Conservation (phyloP, 2,888 invertebrate genomes). For the Pachliopta kotzebuea region DNA sequence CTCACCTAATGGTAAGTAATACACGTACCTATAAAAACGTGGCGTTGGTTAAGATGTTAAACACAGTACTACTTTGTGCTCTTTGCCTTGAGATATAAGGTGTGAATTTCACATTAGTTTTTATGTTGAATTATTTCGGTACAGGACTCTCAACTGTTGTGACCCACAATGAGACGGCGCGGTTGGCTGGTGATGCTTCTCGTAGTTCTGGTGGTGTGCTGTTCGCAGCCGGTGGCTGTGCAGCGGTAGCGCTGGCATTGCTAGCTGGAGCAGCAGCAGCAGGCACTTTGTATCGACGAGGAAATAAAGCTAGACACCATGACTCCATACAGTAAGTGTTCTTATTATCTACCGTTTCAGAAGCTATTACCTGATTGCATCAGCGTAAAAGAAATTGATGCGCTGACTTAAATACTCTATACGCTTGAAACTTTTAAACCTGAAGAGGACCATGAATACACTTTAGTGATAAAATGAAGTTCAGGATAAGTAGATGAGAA, state of each 20-base stretch:
- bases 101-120: too few relatives aligned
- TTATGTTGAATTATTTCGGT: neutral
- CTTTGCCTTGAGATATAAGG: too few relatives aligned
- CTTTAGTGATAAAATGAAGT: too few relatives aligned
- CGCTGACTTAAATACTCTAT: too few relatives aligned
- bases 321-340: conserved; percentile 83
- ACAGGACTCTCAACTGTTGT: conserved; percentile 72
- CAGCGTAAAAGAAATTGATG: too few relatives aligned
- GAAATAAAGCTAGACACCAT: conserved; percentile 84
- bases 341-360: neutral
- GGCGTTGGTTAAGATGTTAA: too few relatives aligned
- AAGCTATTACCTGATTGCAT: too few relatives aligned
- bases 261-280: conserved; percentile 86
- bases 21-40: too few relatives aligned
- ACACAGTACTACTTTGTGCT: too few relatives aligned
- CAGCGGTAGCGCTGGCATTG: conserved; percentile 84
- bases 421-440: too few relatives aligned
- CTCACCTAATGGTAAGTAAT: conserved; percentile 12
- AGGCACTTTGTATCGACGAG: conserved; percentile 83
- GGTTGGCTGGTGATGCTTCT: conserved; percentile 84
- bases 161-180: conserved; percentile 86
- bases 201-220: conserved; percentile 84
- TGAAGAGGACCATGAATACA: too few relatives aligned
- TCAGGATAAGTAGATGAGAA: too few relatives aligned
- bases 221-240: conserved; percentile 91